Percentiles rank a stretch among this genome's conserved stretches.
Evolutionary conservation across 2,113 vertebrate genomes (phyloP).

Genomic region (Strigops habroptila): DNA sequence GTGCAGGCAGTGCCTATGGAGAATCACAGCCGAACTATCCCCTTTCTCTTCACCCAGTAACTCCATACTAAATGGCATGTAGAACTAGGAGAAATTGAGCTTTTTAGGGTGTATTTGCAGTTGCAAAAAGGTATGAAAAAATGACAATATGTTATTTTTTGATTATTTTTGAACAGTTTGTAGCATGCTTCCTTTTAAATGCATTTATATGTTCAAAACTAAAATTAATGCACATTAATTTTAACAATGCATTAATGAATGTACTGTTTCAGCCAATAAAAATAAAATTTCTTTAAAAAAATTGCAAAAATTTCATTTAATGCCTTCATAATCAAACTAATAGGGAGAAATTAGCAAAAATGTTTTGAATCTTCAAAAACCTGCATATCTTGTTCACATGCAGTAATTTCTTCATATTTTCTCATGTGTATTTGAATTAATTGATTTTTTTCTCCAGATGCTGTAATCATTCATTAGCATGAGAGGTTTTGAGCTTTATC

Average conservation of each 20-base stretch:
- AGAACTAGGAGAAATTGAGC: not conserved
- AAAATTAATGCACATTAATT: not conserved
- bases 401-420: not conserved
- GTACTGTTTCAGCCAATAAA: not conserved
- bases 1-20: not conserved
- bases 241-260: not conserved
- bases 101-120: not conserved
- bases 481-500: not conserved
- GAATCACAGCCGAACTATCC: not conserved
- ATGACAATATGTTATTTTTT: fast-evolving
- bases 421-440: not conserved
- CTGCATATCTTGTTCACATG: not conserved
- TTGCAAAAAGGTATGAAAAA: not conserved
- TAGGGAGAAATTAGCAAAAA: not conserved
- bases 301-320: not conserved
- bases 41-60: not conserved
- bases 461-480: not conserved
- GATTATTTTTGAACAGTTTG: not conserved
- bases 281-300: not conserved
- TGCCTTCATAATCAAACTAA: not conserved
- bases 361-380: not conserved
- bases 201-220: not conserved
- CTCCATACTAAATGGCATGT: not conserved
- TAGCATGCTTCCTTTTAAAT: not conserved
- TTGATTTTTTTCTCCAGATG: not conserved